Percentiles rank a stretch among this genome's conserved stretches.
These are phyloP conservation scores for Thamnophis elegans DNA, from an alignment of 2,797 vertebrate species.

Conservation along the genomic window DNA sequence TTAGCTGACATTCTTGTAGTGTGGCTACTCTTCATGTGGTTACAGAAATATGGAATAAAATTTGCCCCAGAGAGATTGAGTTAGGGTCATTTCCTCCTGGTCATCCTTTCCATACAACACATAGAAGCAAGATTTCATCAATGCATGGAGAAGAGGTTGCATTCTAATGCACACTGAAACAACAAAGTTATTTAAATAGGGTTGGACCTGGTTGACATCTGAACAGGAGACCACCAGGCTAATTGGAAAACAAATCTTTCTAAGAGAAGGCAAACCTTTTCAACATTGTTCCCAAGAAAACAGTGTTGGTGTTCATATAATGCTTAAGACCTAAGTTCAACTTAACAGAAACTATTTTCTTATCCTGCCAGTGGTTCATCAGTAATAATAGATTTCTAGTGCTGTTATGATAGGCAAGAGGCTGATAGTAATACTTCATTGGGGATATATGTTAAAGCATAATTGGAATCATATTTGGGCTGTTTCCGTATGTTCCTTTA, in stretches of 20 bases:
- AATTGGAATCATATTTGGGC: constrained; percentile 38
- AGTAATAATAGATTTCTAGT: neutral
- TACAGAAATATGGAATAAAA: neutral
- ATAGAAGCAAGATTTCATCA: neutral
- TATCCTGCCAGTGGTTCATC: neutral
- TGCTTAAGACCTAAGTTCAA: neutral
- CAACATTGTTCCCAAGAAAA: neutral
- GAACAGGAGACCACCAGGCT: neutral
- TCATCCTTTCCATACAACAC: too few relatives aligned
- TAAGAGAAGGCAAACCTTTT: neutral
- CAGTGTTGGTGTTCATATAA: neutral
- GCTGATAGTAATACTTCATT: constrained; percentile 9
- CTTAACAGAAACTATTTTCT: neutral
- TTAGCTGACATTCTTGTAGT: neutral
- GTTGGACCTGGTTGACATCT: neutral
- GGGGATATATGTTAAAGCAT: constrained; percentile 53
- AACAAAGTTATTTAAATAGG: neutral
- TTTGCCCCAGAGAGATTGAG: neutral
- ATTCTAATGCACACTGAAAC: neutral
- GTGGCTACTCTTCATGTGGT: neutral
- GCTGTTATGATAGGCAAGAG: neutral
- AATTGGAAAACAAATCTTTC: neutral
- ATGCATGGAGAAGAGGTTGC: neutral
- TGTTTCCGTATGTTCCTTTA: constrained; percentile 55
- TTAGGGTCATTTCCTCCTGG: neutral